Conservation (phyloP, 2,797 vertebrate species). For the Onychomys leucogaster region DNA sequence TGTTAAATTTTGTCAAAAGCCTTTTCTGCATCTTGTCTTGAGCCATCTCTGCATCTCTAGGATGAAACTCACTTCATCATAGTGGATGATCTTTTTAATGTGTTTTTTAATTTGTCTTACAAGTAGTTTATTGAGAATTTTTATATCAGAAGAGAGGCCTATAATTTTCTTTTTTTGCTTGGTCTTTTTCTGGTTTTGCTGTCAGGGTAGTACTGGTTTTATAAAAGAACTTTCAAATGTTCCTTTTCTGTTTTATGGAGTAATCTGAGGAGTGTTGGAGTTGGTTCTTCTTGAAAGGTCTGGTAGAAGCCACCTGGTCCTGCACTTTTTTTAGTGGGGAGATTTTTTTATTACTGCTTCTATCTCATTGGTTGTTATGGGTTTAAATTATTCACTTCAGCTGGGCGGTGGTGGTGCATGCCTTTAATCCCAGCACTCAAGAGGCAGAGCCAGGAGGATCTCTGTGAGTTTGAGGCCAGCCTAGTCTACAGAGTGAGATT, state of each 20-base stretch:
- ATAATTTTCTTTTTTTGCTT: not conserved
- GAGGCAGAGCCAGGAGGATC: too few species aligned
- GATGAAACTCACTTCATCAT: not conserved
- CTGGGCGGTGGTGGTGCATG: too few species aligned
- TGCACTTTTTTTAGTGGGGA: not conserved
- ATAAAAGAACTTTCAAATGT: conserved; percentile 8
- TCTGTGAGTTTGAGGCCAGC: too few species aligned
- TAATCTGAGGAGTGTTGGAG: not conserved
- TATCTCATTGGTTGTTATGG: not conserved
- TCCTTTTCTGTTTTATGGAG: conserved; percentile 2
- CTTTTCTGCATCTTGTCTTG: not conserved
- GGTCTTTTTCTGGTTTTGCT: not conserved
- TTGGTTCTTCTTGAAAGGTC: not conserved
- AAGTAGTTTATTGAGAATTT: conserved; percentile 1
- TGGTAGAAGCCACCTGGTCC: not conserved
- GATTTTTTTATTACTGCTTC: not conserved
- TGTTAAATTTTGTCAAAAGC: not conserved
- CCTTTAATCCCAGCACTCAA: too few species aligned
- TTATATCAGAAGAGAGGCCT: not conserved
- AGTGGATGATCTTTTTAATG: not conserved
- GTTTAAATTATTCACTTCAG: not conserved
- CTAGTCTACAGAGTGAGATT: too few species aligned
- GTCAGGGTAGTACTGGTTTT: not conserved
- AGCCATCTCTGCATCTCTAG: not conserved
- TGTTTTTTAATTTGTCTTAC: not conserved